These are phyloP conservation scores for Ploceus nigricollis DNA, from an alignment of 2,113 vertebrate genomes.

Conservation along the genomic window DNA sequence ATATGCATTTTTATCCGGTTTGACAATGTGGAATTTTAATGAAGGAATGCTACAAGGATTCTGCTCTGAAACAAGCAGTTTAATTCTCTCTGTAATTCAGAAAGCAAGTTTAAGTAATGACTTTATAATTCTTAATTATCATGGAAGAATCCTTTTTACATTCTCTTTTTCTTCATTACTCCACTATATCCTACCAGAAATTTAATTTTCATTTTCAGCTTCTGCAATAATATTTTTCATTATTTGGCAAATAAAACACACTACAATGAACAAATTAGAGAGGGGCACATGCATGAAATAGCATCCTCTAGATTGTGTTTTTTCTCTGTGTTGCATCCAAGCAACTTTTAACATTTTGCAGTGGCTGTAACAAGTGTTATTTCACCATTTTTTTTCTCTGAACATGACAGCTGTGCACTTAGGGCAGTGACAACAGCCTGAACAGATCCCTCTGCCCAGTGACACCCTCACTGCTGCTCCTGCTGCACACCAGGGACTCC, in stretches of 20 bases:
- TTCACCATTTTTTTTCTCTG: not conserved
- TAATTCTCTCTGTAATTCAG: conserved; percentile 42
- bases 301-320: not conserved
- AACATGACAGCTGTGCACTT: not conserved
- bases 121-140: conserved; percentile 64
- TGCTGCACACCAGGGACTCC: not conserved
- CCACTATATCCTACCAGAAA: conserved; percentile 43
- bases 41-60: conserved; percentile 43
- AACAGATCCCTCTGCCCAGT: not conserved
- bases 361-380: not conserved
- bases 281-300: not conserved
- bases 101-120: conserved; percentile 54
- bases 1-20: not conserved
- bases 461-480: not conserved
- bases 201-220: conserved; percentile 60
- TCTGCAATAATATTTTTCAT: conserved; percentile 39
- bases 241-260: conserved; percentile 55
- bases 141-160: not conserved
- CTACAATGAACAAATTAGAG: conserved; percentile 8
- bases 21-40: conserved; percentile 56
- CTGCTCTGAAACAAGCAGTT: conserved; percentile 24
- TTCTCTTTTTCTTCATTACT: conserved; percentile 11
- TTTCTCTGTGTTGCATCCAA: not conserved
- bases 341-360: not conserved
- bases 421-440: accelerated